Conservation (phyloP, 2,797 vertebrate genomes). For the Dicrostonyx torquatus region DNA sequence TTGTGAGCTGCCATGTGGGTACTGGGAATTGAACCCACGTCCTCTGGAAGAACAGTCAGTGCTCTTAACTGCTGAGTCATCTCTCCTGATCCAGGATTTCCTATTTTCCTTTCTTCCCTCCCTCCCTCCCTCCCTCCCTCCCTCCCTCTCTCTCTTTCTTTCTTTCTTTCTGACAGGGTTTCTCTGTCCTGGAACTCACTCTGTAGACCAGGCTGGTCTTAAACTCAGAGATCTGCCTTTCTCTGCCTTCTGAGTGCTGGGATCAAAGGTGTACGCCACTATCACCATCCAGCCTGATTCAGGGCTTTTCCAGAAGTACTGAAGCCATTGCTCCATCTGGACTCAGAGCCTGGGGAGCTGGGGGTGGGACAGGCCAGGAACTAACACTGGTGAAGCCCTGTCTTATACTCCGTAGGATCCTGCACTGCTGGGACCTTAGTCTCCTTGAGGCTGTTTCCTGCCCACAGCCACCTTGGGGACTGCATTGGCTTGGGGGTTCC, state of each 20-base stretch:
- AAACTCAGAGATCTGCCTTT: neutral
- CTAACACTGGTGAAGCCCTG: neutral
- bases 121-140: rapidly evolving
- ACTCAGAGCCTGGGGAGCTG: neutral
- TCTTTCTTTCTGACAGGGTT: neutral
- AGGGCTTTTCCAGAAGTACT: neutral
- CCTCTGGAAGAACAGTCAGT: too few species aligned
- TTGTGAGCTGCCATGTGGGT: too few species aligned
- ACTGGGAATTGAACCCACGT: too few species aligned
- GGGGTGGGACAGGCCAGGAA: neutral
- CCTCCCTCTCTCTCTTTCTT: too few species aligned
- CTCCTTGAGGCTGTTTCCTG: neutral
- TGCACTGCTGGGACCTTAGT: too few species aligned
- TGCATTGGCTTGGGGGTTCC: neutral
- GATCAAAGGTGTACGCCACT: neutral
- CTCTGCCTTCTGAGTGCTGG: neutral
- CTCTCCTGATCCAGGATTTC: neutral
- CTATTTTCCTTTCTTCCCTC: rapidly evolving
- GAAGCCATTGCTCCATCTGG: neutral
- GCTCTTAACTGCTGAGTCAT: too few species aligned
- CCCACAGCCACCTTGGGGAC: too few species aligned
- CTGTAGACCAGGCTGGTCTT: neutral
- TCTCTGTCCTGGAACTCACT: neutral
- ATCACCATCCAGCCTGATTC: neutral
- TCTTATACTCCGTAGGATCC: neutral